phyloP scores from a whole-genome alignment of 1,140 invertebrate genomes.

The Drosophila cardini region DNA sequence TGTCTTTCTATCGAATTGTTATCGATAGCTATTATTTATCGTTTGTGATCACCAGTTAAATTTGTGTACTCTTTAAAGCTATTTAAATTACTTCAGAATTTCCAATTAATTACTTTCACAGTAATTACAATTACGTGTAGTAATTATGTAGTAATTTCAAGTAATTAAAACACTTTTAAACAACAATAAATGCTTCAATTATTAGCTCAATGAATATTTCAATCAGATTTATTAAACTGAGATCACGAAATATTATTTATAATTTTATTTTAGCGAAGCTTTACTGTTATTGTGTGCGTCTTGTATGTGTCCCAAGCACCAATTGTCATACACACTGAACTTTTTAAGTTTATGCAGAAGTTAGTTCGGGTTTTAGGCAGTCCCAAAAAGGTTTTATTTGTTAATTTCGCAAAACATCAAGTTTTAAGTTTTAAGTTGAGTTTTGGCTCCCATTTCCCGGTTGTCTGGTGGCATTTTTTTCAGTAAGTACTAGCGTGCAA shows the following conservation, averaged over 20 bases:
- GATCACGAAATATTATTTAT: neutral
- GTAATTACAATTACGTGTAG: neutral
- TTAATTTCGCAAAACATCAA: slow-evolving; percentile 1
- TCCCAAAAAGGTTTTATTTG: slow-evolving; percentile 8
- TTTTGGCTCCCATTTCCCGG: slow-evolving; percentile 31
- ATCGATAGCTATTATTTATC: neutral
- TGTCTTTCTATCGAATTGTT: too few relatives aligned
- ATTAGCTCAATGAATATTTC: too few relatives aligned
- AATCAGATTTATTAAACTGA: too few relatives aligned
- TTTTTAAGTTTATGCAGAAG: neutral
- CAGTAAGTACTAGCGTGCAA: slow-evolving; percentile 51
- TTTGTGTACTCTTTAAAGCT: too few relatives aligned
- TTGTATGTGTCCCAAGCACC: slow-evolving; percentile 18
- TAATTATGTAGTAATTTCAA: too few relatives aligned
- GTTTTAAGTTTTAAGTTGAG: slow-evolving; percentile 26
- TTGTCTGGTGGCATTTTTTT: slow-evolving; percentile 27
- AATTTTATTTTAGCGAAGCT: slow-evolving; percentile 3
- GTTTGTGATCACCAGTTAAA: neutral
- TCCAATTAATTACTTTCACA: neutral
- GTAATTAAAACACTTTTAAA: too few relatives aligned
- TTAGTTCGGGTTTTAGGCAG: too few relatives aligned
- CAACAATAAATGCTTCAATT: too few relatives aligned
- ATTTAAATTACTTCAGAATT: too few relatives aligned
- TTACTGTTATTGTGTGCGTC: slow-evolving; percentile 2
- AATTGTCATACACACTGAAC: neutral